Percentiles rank a stretch among this genome's conserved stretches.
Evolutionary conservation across 2,797 vertebrate species (phyloP).

Genomic region (Hydrocynus forskahlii): DNA sequence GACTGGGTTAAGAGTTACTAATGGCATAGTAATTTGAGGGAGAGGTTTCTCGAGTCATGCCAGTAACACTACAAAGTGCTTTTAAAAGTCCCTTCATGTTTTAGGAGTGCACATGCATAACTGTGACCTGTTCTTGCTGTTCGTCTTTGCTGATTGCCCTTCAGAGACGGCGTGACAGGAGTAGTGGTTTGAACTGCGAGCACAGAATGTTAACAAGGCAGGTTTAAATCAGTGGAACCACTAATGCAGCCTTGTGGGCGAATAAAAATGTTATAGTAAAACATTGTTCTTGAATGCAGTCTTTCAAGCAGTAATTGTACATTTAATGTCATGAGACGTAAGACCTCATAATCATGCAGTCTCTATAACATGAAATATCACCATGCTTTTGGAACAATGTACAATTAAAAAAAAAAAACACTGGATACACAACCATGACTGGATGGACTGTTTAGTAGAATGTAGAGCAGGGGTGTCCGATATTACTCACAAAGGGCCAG

Average conservation of each 20-base stretch:
- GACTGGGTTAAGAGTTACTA: not conserved
- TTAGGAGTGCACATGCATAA: not conserved
- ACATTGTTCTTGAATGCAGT: not conserved
- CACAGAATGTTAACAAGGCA: conserved; percentile 10
- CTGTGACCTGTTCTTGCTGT: not conserved
- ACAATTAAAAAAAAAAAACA: too few relatives aligned
- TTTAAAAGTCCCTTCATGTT: not conserved
- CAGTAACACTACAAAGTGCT: not conserved
- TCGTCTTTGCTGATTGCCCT: conserved; percentile 3
- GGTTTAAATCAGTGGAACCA: not conserved
- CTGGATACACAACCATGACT: too few relatives aligned
- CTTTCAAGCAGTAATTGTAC: not conserved
- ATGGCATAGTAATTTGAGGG: not conserved
- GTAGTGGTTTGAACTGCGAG: not conserved
- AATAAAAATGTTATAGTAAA: not conserved
- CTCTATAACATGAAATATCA: too few relatives aligned
- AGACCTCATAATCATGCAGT: not conserved
- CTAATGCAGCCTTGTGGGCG: not conserved
- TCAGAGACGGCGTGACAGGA: conserved; percentile 8
- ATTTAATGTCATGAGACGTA: not conserved
- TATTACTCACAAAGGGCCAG: too few relatives aligned
- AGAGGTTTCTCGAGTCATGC: not conserved
- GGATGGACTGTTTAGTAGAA: too few relatives aligned
- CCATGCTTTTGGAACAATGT: too few relatives aligned
- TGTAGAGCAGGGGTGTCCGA: too few relatives aligned